These are phyloP conservation scores for Drosophila sturtevanti DNA, from an alignment of 1,140 invertebrate species.

Conservation along the genomic window DNA sequence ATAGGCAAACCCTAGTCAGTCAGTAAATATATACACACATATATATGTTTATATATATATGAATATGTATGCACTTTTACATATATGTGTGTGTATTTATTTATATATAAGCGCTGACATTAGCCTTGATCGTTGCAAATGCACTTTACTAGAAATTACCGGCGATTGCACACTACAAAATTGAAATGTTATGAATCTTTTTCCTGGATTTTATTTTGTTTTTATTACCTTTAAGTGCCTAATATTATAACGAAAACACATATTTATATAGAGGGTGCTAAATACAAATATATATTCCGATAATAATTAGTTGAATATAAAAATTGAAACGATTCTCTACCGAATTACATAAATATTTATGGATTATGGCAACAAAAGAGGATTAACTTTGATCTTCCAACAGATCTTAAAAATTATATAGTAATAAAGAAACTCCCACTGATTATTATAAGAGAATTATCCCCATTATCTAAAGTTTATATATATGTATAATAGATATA, in stretches of 20 bases:
- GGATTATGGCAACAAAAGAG: too few species aligned
- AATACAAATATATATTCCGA: neutral
- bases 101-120: conserved; percentile 3
- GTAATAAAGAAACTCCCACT: too few species aligned
- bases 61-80: conserved; percentile 3
- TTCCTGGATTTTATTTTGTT: conserved; percentile 4
- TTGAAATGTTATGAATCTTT: neutral
- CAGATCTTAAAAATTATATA: too few species aligned
- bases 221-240: neutral
- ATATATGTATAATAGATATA: too few species aligned
- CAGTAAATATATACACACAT: conserved; percentile 33
- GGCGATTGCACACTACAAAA: conserved; percentile 11
- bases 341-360: too few species aligned
- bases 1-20: conserved; percentile 24
- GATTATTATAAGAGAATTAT: too few species aligned
- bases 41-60: conserved; percentile 31
- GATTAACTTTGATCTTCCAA: too few species aligned
- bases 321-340: too few species aligned
- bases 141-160: conserved; percentile 7
- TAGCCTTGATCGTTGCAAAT: conserved; percentile 9
- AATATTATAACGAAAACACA: neutral
- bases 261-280: neutral
- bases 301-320: too few species aligned
- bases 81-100: neutral
- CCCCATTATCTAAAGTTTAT: too few species aligned